Evolutionary conservation across 2,888 invertebrate genomes (phyloP), one percentile per base, ranked within the genome.

Genomic region (Eupithecia exiguata): DNA sequence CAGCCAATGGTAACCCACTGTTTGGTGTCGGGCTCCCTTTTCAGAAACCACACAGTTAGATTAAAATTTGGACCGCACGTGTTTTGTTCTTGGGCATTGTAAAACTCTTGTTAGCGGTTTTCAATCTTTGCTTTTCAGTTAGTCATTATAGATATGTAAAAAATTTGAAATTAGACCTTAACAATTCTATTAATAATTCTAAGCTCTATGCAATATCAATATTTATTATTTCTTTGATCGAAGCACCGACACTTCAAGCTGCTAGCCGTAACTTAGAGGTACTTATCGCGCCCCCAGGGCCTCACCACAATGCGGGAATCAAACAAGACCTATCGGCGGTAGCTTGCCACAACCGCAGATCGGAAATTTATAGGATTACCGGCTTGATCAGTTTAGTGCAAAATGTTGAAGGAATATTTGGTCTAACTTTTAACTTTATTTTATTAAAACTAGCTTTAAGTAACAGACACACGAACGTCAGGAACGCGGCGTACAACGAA

Each of bases 261-360:
- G 16, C 21, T 77, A 74, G 74, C 77, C 80, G 79, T 86, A 86
- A 88, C 81, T 84, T 86, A 86, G 84, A 82, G 81, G 82, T 84
- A 86, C 86, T 87, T 83, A 82, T 82, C 81, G 80, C 82, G 80
- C 83, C 83, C 82, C 79, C 70, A 71, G 77, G 69, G 79, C 72
- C 12, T 73, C 74, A 73, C 76, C 77, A 80, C 79, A 81, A 83
- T 81, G 81, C 84, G 78, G 40, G 78, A 77, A 81, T 82, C 83
- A 84, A 84, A 84, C 83, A 84, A 82, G 84, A 86, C 84, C 86
- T 86, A 88, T 88, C 90, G 90, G 84, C 81, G 83, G 82, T 81
- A 84, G 86, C 84, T 87, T 85, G 85, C 81, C 85, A 79, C 81
- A 79, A 81, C 86, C 87, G 79, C 87, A 86, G 86, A 88, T 87